Percentiles rank a stretch among this genome's conserved stretches.
Conservation (phyloP, 35 echinoderm and acorn worm genomes). For the Patiria miniata region DNA sequence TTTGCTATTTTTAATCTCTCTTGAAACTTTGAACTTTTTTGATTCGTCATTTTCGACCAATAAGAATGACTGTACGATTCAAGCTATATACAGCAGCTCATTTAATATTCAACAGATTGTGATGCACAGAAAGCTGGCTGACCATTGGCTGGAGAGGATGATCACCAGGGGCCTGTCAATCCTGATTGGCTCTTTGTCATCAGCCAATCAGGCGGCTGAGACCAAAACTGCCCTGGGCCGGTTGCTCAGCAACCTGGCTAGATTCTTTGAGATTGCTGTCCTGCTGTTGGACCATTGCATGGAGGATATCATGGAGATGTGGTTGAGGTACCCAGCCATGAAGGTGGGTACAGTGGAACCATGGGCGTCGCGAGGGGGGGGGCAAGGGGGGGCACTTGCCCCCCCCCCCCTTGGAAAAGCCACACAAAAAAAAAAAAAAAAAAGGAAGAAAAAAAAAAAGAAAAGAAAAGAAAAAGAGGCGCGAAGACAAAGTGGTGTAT, state of each 20-base stretch:
- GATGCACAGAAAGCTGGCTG: background rate
- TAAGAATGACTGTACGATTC: too few relatives aligned
- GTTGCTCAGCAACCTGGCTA: background rate
- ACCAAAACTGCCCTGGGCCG: constrained; percentile 17
- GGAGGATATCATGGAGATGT: constrained; percentile 34
- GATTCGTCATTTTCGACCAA: too few relatives aligned
- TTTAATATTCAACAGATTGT: background rate
- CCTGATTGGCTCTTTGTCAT: background rate
- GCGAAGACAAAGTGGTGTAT: too few relatives aligned
- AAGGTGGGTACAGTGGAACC: constrained; percentile 5
- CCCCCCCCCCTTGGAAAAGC: too few relatives aligned
- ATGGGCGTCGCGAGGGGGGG: too few relatives aligned
- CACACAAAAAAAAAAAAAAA: too few relatives aligned
- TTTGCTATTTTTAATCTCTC: too few relatives aligned
- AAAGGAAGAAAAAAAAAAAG: background rate
- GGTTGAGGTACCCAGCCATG: constrained; percentile 1
- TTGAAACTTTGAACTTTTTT: too few relatives aligned
- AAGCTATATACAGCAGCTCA: too few relatives aligned
- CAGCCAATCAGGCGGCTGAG: background rate
- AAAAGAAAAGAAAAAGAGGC: too few relatives aligned
- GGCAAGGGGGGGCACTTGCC: too few relatives aligned
- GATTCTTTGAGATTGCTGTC: constrained; percentile 37
- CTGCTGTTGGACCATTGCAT: constrained; percentile 28
- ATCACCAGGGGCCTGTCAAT: constrained; percentile 22
- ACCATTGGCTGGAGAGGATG: constrained; percentile 29